Percentiles rank a stretch among this genome's conserved stretches.
These are phyloP conservation scores for Phalacrocorax pelagicus DNA, from an alignment of 2,113 vertebrate genomes.

Conservation along the genomic window DNA sequence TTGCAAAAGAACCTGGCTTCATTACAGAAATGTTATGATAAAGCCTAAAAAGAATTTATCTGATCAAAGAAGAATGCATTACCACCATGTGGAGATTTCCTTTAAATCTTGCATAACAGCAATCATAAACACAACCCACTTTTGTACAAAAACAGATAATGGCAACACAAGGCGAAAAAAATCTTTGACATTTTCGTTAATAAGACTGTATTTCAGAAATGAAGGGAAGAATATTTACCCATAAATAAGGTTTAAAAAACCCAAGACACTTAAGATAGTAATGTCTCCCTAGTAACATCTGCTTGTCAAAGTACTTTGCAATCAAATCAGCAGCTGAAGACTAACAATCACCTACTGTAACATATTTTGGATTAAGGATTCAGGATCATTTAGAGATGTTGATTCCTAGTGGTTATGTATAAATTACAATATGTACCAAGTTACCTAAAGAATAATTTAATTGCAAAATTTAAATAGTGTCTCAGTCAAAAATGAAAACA, in stretches of 20 bases:
- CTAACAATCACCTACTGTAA: constrained; percentile 21
- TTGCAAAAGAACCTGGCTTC: constrained; percentile 37
- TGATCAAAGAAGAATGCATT: constrained; percentile 63
- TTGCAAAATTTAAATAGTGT: neutral
- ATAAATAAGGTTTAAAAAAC: neutral
- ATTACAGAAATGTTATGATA: constrained; percentile 52
- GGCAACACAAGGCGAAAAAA: constrained; percentile 13
- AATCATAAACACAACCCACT: constrained; percentile 48
- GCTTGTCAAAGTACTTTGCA: neutral
- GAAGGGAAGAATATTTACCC: neutral
- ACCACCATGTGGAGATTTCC: constrained; percentile 32
- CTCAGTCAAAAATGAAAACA: constrained; percentile 1
- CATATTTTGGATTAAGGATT: constrained; percentile 6
- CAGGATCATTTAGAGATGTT: constrained; percentile 22
- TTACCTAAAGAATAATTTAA: constrained; percentile 37
- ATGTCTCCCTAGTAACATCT: constrained; percentile 4
- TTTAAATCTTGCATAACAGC: constrained; percentile 63
- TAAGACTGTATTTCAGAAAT: neutral
- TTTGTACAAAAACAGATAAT: constrained; percentile 51
- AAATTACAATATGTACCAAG: constrained; percentile 20
- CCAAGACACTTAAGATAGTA: neutral
- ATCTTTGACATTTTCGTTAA: neutral
- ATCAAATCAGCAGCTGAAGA: constrained; percentile 25
- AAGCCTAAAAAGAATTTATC: constrained; percentile 62
- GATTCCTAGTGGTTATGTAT: constrained; percentile 36